phyloP scores from a whole-genome alignment of 2,888 invertebrate genomes.

The Microplitis deprimator region DNA sequence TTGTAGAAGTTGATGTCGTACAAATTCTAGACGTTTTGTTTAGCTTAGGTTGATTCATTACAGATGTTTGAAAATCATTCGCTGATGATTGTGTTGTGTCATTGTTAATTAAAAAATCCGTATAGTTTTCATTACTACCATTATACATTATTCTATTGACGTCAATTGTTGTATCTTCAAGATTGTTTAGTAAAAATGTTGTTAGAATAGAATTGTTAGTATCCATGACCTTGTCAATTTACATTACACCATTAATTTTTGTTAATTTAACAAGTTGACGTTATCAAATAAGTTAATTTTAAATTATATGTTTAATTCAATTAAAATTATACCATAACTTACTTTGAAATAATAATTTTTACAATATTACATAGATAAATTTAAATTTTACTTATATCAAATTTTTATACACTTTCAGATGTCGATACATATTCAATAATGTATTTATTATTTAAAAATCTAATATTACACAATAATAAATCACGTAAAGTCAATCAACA shows the following conservation, averaged over 20 bases:
- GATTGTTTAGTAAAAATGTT: conserved; percentile 36
- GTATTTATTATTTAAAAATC: no score
- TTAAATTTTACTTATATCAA: no score
- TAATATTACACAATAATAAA: neutral
- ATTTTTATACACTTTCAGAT: no score
- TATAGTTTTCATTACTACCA: conserved; percentile 49
- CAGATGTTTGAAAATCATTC: conserved; percentile 49
- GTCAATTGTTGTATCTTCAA: conserved; percentile 40
- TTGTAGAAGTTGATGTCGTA: conserved; percentile 61
- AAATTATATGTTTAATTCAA: no score
- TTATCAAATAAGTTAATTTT: neutral
- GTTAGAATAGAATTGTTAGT: conserved; percentile 40
- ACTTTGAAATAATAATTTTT: no score
- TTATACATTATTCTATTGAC: conserved; percentile 49
- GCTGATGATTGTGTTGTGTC: conserved; percentile 44
- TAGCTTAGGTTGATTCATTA: conserved; percentile 39
- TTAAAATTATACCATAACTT: no score
- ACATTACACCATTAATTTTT: neutral
- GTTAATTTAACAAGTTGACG: neutral
- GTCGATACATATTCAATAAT: no score
- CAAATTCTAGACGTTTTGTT: conserved; percentile 42
- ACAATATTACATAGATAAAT: no score
- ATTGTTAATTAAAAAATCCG: conserved; percentile 45
- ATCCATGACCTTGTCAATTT: conserved; percentile 34
- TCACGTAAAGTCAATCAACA: neutral